Evolutionary conservation across 2,888 invertebrate species (phyloP).

Genomic region (Rotaria macrura): DNA sequence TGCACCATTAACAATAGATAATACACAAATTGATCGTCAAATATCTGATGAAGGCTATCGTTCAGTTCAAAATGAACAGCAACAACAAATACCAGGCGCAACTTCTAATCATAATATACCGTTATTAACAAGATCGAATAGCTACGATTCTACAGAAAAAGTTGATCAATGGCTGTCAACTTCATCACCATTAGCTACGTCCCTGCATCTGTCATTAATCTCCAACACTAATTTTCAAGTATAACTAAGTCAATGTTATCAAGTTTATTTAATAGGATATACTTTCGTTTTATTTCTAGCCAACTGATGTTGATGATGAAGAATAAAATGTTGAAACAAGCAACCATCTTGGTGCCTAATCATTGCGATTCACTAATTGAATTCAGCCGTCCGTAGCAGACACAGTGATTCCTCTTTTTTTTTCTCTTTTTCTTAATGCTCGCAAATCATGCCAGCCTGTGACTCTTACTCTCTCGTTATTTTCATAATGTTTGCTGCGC

Average conservation of each 20-base stretch:
- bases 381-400: background rate
- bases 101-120: background rate
- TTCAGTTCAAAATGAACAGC: background rate
- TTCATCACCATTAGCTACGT: background rate
- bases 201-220: background rate
- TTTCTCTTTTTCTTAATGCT: background rate
- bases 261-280: background rate
- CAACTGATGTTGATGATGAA: background rate
- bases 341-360: background rate
- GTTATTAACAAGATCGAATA: background rate
- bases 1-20: background rate
- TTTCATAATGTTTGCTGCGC: background rate
- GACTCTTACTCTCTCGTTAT: background rate
- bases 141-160: background rate
- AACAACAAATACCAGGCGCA: background rate
- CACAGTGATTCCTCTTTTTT: background rate
- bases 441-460: background rate
- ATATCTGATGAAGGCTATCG: slow-evolving; percentile 15
- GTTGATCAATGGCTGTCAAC: background rate
- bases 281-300: background rate
- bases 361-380: background rate
- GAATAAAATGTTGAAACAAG: background rate
- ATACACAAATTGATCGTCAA: slow-evolving; percentile 4
- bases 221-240: background rate
- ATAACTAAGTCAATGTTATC: background rate